phyloP scores from a whole-genome alignment of 2,888 invertebrate species.

The Aproaerema taeniolella region DNA sequence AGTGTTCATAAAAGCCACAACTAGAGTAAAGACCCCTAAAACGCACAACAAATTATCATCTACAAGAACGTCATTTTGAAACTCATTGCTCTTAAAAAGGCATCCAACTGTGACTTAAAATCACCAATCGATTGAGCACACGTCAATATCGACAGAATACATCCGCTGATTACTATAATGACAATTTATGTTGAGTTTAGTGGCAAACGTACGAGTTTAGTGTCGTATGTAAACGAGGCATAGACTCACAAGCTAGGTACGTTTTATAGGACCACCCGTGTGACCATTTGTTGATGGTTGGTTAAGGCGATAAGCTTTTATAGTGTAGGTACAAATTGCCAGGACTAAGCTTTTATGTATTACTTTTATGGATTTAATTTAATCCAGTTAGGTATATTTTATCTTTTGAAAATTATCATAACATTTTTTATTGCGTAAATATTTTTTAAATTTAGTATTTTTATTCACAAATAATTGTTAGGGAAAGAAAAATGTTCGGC shows the following conservation, averaged over 20 bases:
- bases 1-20: too few relatives aligned
- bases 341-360: too few relatives aligned
- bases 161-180: conserved; percentile 68
- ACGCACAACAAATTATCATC: neutral
- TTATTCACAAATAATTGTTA: too few relatives aligned
- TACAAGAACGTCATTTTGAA: conserved; percentile 25
- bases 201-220: conserved; percentile 46
- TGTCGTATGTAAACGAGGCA: conserved; percentile 64
- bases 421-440: too few relatives aligned
- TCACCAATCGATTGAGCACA: conserved; percentile 23
- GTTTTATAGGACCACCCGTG: conserved; percentile 61
- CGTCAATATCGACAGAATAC: conserved; percentile 41
- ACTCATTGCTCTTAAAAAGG: conserved; percentile 35
- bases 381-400: too few relatives aligned
- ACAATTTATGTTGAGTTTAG: conserved; percentile 75
- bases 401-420: too few relatives aligned
- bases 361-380: too few relatives aligned
- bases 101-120: conserved; percentile 50
- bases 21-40: neutral
- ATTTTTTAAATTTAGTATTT: too few relatives aligned
- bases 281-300: too few relatives aligned
- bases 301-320: too few relatives aligned
- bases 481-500: too few relatives aligned
- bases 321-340: too few relatives aligned
- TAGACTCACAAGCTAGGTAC: conserved; percentile 49